Evolutionary conservation across 2,797 vertebrate species (phyloP).

Genomic region (Luscinia luscinia): DNA sequence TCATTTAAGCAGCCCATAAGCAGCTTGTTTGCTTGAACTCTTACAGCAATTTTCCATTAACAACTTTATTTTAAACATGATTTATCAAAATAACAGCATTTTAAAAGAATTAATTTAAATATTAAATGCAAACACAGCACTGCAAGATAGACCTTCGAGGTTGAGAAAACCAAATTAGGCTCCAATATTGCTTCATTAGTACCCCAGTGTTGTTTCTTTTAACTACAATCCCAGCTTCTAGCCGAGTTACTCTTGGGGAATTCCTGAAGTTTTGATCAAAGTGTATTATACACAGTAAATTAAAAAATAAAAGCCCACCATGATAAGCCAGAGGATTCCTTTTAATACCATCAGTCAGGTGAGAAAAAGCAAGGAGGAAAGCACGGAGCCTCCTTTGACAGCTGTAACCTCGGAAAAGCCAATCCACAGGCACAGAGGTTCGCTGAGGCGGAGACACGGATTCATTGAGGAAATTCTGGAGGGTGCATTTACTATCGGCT

Average conservation of each 20-base stretch:
- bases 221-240: not conserved
- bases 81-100: not conserved
- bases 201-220: not conserved
- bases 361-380: slow-evolving; percentile 61
- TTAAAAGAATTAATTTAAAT: not conserved
- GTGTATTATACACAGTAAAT: not conserved
- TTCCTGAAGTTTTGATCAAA: not conserved
- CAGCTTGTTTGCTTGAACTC: not conserved
- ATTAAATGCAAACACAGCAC: not conserved
- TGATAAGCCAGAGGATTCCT: slow-evolving; percentile 26
- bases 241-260: not conserved
- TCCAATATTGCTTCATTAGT: not conserved
- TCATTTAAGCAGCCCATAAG: not conserved
- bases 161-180: not conserved
- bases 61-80: not conserved
- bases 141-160: not conserved
- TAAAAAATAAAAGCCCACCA: not conserved
- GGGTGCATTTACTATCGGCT: slow-evolving; percentile 76
- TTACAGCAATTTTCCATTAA: not conserved
- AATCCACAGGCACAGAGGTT: slow-evolving; percentile 73
- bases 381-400: slow-evolving; percentile 73
- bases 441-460: slow-evolving; percentile 76
- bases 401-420: slow-evolving; percentile 67
- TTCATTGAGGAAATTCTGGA: slow-evolving; percentile 83
- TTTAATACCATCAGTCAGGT: slow-evolving; percentile 56